Conservation (phyloP, 1,140 invertebrate genomes). For the Acromyrmex heyeri region DNA sequence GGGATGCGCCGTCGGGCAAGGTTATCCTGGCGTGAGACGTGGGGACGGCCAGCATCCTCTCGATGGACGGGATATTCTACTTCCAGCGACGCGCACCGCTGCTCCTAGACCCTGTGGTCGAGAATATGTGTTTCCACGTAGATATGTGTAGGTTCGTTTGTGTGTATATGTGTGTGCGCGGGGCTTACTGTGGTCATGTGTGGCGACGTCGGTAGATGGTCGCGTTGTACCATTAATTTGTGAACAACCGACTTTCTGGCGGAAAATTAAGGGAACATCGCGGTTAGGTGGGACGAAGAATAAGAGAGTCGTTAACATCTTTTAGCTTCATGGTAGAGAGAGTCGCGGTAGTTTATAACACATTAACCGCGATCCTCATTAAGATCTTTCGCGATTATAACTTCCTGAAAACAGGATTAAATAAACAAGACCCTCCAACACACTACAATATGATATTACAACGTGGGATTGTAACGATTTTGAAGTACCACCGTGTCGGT, state of each 20-base stretch:
- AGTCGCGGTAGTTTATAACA: neutral
- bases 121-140: neutral
- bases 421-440: neutral
- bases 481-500: too few species aligned
- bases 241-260: constrained; percentile 46
- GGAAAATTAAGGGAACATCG: constrained; percentile 50
- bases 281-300: constrained; percentile 9
- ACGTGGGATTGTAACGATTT: neutral
- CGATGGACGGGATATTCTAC: constrained; percentile 58
- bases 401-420: neutral
- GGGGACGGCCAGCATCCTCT: constrained; percentile 58
- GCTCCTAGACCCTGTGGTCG: constrained; percentile 44
- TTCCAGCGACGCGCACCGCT: constrained; percentile 33
- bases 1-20: constrained; percentile 39
- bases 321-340: neutral
- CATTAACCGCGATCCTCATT: neutral
- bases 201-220: constrained; percentile 34
- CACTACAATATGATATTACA: neutral
- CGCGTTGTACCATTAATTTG: constrained; percentile 55
- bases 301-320: constrained; percentile 34
- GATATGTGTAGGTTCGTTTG: neutral
- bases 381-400: neutral
- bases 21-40: constrained; percentile 37
- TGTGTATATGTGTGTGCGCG: neutral
- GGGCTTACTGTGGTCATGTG: constrained; percentile 52